Evolutionary conservation across 2,113 vertebrate species (phyloP), one percentile per base, ranked within the genome.

Genomic region (Numenius arquata): DNA sequence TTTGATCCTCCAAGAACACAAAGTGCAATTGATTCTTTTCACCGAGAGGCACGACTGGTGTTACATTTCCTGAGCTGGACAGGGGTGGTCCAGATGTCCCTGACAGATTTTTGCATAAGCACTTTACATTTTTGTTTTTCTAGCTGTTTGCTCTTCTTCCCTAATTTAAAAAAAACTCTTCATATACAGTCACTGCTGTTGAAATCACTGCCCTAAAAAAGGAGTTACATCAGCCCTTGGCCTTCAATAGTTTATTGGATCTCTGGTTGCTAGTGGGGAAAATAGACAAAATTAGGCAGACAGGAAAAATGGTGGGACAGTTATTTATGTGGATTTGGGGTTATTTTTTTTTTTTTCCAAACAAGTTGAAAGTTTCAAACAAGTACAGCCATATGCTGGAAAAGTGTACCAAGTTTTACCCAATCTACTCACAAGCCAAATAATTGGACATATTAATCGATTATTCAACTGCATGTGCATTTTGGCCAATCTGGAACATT

Each of bases 61-160:
- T 86, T 90, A 61, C 29, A 80, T 96, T 96, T 94, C 82, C 85
- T 79, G 90, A 95, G 73, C 87, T 91, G 76, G 95, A 90, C 82
- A 91, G 77, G 86, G 92, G 96, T 92, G 95, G 85, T 93, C 92
- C 96, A 94, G 94, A 96, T 81, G 88, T 92, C 96, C 81, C 43
- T 73, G 78, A 73, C 94, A 70, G 74, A 90, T 80, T 94, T 94
- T 93, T 65, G 76, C 87, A 90, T 72, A 85, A 93, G 85, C 65
- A 80, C 87, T 91, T 93, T 73, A 93, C 67, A 52, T 95, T 96
- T 89, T 80, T 93, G 78, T 84, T 95, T 92, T 90, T 89, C 73
- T 97, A 87, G 77, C 89, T 96, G 93, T 93, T 96, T 88, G 83
- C 55, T 95, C 88, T 87, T 96, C 92, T 95, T 75, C 75, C 53